Percentiles rank a stretch among this genome's conserved stretches.
Evolutionary conservation across 2,888 invertebrate species (phyloP).

Genomic region (Ennomos quercinarius): DNA sequence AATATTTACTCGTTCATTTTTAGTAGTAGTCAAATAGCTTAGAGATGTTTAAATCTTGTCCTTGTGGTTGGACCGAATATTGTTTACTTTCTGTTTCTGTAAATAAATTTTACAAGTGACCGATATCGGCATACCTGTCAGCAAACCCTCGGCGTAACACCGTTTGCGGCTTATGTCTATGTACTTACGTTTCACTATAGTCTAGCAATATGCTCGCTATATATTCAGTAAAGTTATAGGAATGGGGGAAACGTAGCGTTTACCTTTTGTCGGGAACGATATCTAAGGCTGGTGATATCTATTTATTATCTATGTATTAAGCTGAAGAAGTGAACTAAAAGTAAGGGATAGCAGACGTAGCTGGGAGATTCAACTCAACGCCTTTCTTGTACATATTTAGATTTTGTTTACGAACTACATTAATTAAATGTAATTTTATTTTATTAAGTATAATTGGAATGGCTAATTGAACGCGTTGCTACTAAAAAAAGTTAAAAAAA

Average conservation of each 20-base stretch:
- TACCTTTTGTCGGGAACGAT: conserved; percentile 49
- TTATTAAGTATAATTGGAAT: conserved; percentile 15
- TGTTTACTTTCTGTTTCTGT: too few species aligned
- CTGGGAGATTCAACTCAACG: conserved; percentile 76
- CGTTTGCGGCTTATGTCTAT: background rate
- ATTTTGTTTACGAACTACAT: conserved; percentile 12
- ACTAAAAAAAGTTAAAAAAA: conserved; percentile 8
- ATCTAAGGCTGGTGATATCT: conserved; percentile 78
- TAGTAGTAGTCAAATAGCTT: too few species aligned
- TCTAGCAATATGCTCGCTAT: conserved; percentile 53
- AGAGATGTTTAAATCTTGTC: too few species aligned
- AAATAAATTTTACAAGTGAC: too few species aligned
- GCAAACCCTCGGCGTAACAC: too few species aligned
- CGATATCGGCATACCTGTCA: too few species aligned
- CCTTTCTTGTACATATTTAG: conserved; percentile 52
- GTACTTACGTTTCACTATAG: conserved; percentile 8
- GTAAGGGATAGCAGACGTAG: conserved; percentile 45
- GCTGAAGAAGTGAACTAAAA: conserved; percentile 45
- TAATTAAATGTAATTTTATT: conserved; percentile 16
- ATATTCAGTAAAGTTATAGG: conserved; percentile 35
- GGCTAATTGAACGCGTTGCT: conserved; percentile 12
- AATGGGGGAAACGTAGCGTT: conserved; percentile 39
- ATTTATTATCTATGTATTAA: conserved; percentile 48
- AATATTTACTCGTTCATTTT: too few species aligned
- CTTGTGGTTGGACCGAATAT: too few species aligned